Evolutionary conservation across 2,888 invertebrate species (phyloP), one percentile per base, ranked within the genome.

Genomic region (Calameuta filiformis): DNA sequence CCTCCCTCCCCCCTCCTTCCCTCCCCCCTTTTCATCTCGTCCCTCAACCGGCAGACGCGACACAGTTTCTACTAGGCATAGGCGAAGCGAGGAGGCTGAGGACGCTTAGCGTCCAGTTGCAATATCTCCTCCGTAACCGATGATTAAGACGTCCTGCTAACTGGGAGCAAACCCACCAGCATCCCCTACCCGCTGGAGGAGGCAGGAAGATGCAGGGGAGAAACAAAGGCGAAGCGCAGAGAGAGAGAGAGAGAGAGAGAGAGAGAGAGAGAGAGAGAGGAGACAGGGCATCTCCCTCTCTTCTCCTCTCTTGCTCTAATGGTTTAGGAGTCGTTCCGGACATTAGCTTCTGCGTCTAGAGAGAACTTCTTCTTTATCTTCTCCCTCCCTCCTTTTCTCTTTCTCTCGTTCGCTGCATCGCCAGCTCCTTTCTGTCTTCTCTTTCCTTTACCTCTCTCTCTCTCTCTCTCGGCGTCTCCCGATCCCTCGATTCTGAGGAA

Each of bases 301-400:
- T 81, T 78, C 80, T 80, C 79, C 80, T 76, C 75, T 77, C 81
- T 84, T 79, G 81, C 80, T 89, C 87, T 90, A 90, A 90, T 90
- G 89, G 88, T 89, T 89, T 85, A 84, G 85, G 86, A 89, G 87
- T 88, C 90, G 89, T 90, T 91, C 87, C 89, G 89, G 88, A 90
- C 91, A 91, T 90, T 91, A 91, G 90, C 90, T 90, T 88, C 88
- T 87, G 88, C 89, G 86, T 85, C 87, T 83, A 85, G 82, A 76
- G 73, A 84, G 83, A 85, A 76, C 76, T 75, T 76, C 23, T 79
- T 79, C 80, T 68, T 69, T 78, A 40, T 77, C 76, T 78, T 77
- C 79, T 74, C 33, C 33, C 76, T 76, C 75, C 73, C 76, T 73
- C 76, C 73, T 68, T 35, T 15, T 37, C 40, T 75, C 76, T 75